These are phyloP conservation scores for Acrocephalus kingi DNA, from an alignment of 2,113 vertebrate genomes.

Conservation along the genomic window DNA sequence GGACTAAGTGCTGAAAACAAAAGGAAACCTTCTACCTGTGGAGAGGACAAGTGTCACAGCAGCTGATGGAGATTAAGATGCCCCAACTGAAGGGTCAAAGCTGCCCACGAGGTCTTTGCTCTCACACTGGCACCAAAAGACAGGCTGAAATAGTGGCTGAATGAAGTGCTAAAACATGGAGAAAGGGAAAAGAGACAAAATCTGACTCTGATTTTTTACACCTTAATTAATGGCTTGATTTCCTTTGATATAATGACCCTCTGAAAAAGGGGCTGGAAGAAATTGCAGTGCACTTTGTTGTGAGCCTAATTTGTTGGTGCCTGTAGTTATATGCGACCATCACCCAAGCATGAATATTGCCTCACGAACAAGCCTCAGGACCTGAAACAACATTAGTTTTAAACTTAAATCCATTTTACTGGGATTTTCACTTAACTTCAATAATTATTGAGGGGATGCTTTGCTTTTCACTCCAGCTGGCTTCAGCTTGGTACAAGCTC, in stretches of 20 bases:
- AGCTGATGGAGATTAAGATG: background rate
- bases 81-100: background rate
- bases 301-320: background rate
- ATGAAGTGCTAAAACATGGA: background rate
- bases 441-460: background rate
- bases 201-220: background rate
- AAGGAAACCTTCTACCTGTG: background rate
- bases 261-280: background rate
- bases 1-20: background rate
- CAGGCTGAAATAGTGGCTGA: background rate
- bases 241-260: background rate
- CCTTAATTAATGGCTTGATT: background rate
- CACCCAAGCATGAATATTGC: background rate
- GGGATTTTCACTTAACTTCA: background rate
- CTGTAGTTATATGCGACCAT: accelerated
- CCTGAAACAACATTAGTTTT: background rate
- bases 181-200: background rate
- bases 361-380: background rate
- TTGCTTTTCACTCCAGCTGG: background rate
- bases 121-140: background rate
- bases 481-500: slow-evolving; percentile 42
- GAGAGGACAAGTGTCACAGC: background rate
- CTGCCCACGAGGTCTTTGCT: background rate
- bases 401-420: background rate
- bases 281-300: accelerated